Evolutionary conservation across 2,888 invertebrate genomes (phyloP), one percentile per base, ranked within the genome.

Genomic region (Mesorhabditis spiculigera): DNA sequence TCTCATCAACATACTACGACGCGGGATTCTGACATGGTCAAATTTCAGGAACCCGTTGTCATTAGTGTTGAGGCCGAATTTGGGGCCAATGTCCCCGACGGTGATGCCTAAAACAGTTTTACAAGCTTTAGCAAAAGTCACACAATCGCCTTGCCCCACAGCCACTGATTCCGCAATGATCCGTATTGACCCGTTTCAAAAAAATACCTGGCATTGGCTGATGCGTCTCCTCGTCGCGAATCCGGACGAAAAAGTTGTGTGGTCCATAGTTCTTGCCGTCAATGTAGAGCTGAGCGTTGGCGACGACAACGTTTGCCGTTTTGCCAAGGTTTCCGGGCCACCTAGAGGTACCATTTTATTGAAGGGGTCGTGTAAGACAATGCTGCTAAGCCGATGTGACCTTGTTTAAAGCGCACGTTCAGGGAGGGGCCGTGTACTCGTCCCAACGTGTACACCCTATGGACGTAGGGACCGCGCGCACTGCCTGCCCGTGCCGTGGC

Each of bases 261-360:
- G 95, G 91, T 43, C 96, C 96, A 86, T 92, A 91, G 85, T 92
- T 91, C 85, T 91, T 88, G 1, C 92, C 93, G 82, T 91, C 90
- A 4, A 93, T 92, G 86, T 92, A 91, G 3, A 96, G 89, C 86
- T 95, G 94, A 3, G 95, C 95, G 86, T 95, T 91, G 0, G 96
- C 93, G 58, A 96, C 89, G 64, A 94, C 93, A 88, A 94, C 91
- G 88, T 94, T 95, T 6, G 92, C 91, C 0, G 94, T 93, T 78
- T 95, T 94, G 0, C 94, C 95, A 90, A 95, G 89, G 86, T 93
- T 92, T 28, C 95, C 95, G 42, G 95, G 94, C 95, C 95, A 95
- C 69, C 69, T 69, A 58, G 8, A 41, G 42, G 28, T 66, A 66
- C 5, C 1, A 10, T 58, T n/a, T 58, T 3, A 3, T 58, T 13